Base-by-base conservation (phyloP, 2,113 vertebrate species). In the Archocentrus centrarchus region DNA sequence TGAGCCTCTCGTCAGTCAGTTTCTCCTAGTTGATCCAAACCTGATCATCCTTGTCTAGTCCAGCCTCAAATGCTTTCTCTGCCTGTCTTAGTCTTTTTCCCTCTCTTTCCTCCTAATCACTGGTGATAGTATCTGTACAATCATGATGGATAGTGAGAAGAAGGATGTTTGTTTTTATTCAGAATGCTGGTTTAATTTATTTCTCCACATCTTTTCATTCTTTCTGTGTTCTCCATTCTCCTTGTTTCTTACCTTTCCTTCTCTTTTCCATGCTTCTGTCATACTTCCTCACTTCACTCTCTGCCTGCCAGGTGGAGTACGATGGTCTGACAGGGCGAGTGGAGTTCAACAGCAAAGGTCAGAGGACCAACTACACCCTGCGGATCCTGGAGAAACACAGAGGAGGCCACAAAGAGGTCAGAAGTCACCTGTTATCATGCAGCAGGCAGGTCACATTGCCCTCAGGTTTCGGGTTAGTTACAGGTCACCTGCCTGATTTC, bases 291-390 rank as follows among this genome's bases (percentile, higher is more conserved):
- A 66, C 53, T 41, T 70, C 44, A 61, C 55, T 85, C 24, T 84
- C 64, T 78, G 66, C 70, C 77, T 87, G 32, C 77, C 94, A 98
- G 98, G 98, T 98, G 94, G 98, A 98, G 96, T 98, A 98, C 59
- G 97, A 98, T 1, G 98, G 98, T 77, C 94, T 98, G 94, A 98
- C 97, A 0, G 97, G 98, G 3, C 95, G 96, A 1, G 97, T 98
- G 20, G 98, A 98, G 92, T 98, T 98, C 93, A 98, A 98, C 96
- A 98, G 98, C 95, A 98, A 98, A 95, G 98, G 98, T 61, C 98
- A 98, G 92, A 96, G 98, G 85, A 98, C 97, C 87, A 98, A 98
- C 95, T 98, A 98, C 89, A 98, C 97, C 62, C 93, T 98, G 83
- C 95, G 96, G 81, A 97, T 98, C 91, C 94, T 98, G 89, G 97